phyloP scores from a whole-genome alignment of 2,113 vertebrate genomes.

The Microtus montanus region DNA sequence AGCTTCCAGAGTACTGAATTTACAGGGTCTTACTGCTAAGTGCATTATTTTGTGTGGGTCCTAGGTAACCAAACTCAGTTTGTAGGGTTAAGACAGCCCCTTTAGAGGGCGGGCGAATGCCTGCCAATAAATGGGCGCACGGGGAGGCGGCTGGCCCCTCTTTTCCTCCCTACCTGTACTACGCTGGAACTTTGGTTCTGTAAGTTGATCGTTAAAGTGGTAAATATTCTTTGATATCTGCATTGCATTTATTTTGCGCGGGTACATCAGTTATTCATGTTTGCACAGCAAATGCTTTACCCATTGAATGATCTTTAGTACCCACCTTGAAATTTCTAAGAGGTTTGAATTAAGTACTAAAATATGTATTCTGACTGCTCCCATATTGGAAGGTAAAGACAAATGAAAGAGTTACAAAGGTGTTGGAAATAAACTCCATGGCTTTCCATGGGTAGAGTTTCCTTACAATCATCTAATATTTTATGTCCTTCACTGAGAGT shows the following conservation, averaged over 20 bases:
- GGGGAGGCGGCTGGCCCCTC: too few relatives aligned
- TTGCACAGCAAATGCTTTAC: not conserved
- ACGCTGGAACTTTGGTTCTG: too few relatives aligned
- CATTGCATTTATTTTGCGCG: too few relatives aligned
- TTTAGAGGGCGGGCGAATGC: too few relatives aligned
- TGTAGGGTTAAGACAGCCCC: too few relatives aligned
- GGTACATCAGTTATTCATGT: too few relatives aligned
- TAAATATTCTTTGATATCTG: too few relatives aligned
- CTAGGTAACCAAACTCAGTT: not conserved
- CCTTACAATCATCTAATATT: not conserved
- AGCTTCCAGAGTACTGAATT: not conserved
- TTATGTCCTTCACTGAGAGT: not conserved
- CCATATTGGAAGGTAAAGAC: not conserved
- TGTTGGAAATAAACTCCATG: slow-evolving; percentile 34
- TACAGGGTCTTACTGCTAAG: not conserved
- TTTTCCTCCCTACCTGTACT: too few relatives aligned
- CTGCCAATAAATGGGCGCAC: too few relatives aligned
- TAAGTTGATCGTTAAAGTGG: too few relatives aligned
- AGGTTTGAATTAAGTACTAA: not conserved
- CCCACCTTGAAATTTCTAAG: not conserved
- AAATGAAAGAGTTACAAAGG: not conserved
- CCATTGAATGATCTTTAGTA: not conserved
- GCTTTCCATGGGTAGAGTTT: not conserved
- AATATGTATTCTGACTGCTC: not conserved
- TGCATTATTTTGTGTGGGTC: not conserved